A percentile compares a stretch with the other conserved stretches of the same genome.
Evolutionary conservation across 2,113 vertebrate species (phyloP).

Genomic region (Heterotis niloticus): DNA sequence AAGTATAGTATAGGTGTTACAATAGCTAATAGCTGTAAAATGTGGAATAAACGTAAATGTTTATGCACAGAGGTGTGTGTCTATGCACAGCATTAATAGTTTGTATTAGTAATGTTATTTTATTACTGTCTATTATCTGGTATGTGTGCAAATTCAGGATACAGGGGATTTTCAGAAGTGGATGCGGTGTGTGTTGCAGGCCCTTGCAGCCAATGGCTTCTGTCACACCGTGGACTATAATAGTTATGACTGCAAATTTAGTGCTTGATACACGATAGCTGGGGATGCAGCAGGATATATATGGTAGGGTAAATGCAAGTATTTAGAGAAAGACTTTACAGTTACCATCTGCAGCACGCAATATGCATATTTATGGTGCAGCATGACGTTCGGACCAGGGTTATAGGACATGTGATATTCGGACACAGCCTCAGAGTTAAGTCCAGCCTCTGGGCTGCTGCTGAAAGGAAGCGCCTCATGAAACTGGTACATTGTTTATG

Average conservation of each 20-base stretch:
- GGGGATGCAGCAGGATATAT: too few species aligned
- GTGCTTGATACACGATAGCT: not conserved
- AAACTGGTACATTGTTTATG: conserved; percentile 3
- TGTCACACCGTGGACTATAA: not conserved
- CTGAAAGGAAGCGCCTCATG: not conserved
- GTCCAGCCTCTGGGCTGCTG: not conserved
- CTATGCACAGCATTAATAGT: not conserved
- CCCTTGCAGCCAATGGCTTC: not conserved
- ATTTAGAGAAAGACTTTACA: not conserved
- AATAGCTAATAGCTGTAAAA: not conserved
- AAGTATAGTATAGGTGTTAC: not conserved
- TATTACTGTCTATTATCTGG: not conserved
- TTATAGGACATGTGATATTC: too few species aligned
- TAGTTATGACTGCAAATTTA: not conserved
- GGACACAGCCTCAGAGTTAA: too few species aligned
- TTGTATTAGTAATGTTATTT: not conserved
- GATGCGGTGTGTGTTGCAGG: not conserved
- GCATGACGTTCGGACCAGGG: too few species aligned
- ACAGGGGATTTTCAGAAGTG: not conserved
- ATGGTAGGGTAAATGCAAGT: not conserved
- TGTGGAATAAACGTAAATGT: not conserved
- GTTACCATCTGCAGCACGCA: not conserved
- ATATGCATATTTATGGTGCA: not conserved
- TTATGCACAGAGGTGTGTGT: not conserved
- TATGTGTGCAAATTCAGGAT: not conserved